A percentile compares a stretch with the other conserved stretches of the same genome.
Conservation (phyloP, 2,888 invertebrate species). For the Calameuta pallipes region DNA sequence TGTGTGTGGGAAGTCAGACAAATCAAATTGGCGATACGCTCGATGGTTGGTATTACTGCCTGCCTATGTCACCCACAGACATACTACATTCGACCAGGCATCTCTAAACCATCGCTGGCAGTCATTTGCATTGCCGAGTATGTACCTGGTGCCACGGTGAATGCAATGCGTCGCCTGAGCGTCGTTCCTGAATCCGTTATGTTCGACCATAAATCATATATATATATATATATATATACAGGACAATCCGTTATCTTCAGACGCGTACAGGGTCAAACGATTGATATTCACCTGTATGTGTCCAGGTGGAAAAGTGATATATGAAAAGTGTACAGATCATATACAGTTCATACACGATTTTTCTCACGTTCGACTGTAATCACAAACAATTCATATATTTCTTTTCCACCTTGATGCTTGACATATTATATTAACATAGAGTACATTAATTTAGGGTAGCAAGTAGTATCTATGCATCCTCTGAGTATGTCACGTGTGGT, state of each 20-base stretch:
- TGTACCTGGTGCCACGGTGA: neutral
- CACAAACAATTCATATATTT: no score
- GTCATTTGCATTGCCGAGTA: slow-evolving; percentile 34
- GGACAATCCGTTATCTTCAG: neutral
- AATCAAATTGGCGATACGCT: neutral
- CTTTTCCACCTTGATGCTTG: no score
- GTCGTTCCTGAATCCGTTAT: neutral
- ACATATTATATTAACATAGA: neutral
- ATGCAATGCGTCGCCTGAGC: neutral
- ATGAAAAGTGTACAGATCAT: no score
- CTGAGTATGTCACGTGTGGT: neutral
- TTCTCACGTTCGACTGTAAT: no score
- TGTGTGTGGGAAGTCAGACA: neutral
- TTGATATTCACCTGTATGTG: neutral
- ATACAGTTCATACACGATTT: no score
- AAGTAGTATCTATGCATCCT: neutral
- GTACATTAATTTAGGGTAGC: neutral
- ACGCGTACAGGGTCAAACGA: neutral
- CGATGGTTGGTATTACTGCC: slow-evolving; percentile 21
- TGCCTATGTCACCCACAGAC: slow-evolving; percentile 27
- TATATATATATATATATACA: neutral
- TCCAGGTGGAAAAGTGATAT: no score
- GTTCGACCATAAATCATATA: neutral
- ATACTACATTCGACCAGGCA: slow-evolving; percentile 21
- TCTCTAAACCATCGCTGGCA: slow-evolving; percentile 21